Percentiles rank a stretch among this genome's conserved stretches.
These are phyloP conservation scores for Catostomus latipinnis DNA, from an alignment of 2,797 vertebrate genomes.

Conservation along the genomic window DNA sequence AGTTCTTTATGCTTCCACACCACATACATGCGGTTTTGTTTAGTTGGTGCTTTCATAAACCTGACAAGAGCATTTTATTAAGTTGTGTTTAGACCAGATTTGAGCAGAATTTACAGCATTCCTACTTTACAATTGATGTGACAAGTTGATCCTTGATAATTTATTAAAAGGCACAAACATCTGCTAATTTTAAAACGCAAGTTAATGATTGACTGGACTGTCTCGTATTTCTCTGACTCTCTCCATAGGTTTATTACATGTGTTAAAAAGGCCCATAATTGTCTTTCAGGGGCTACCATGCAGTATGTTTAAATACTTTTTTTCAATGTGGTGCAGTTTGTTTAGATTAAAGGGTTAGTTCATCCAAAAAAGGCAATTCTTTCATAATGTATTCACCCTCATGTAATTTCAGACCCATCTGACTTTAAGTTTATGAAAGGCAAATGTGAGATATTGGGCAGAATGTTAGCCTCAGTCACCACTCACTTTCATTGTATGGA, in stretches of 20 bases:
- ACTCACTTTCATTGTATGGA: too few species aligned
- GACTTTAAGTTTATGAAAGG: too few species aligned
- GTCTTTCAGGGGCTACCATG: neutral
- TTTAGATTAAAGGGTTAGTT: neutral
- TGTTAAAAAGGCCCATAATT: neutral
- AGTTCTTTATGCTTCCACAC: too few species aligned
- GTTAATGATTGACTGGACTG: constrained; percentile 28
- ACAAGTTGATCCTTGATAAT: constrained; percentile 2
- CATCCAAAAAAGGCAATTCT: too few species aligned
- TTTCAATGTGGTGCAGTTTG: neutral
- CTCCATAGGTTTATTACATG: neutral
- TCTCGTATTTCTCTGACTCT: neutral
- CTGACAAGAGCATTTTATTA: neutral
- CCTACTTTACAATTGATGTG: neutral
- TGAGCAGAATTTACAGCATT: constrained; percentile 5
- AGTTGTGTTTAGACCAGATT: constrained; percentile 13
- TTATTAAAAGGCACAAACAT: constrained; percentile 2
- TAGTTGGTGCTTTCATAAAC: neutral
- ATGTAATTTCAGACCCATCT: too few species aligned
- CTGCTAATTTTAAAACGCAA: neutral
- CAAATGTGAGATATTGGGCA: too few species aligned
- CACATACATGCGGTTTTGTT: neutral
- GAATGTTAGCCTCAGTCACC: too few species aligned
- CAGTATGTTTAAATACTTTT: neutral
- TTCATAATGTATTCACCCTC: too few species aligned